Percentiles rank a stretch among this genome's conserved stretches.
phyloP scores from a whole-genome alignment of 2,797 vertebrate species.

The Syngnathus acus region DNA sequence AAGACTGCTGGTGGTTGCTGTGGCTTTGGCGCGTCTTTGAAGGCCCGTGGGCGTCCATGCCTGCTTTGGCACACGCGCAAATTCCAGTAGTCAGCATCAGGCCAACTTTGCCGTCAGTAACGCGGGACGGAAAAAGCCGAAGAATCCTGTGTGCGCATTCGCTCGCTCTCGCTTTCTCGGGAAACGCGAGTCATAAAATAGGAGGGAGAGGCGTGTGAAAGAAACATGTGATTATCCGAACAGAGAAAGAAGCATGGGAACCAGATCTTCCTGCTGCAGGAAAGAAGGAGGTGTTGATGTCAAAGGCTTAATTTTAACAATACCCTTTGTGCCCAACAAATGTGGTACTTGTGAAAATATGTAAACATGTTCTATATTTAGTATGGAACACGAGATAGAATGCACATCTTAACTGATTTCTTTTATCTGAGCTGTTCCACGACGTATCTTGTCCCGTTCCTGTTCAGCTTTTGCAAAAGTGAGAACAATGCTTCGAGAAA shows the following conservation, averaged over 20 bases:
- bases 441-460: no score
- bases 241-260: constrained; percentile 37
- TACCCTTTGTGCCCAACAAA: constrained; percentile 3
- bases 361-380: background rate
- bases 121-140: constrained; percentile 35
- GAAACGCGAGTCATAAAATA: constrained; percentile 31
- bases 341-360: background rate
- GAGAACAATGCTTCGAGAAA: background rate
- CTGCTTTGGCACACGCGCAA: constrained; percentile 57
- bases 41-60: constrained; percentile 61
- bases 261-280: constrained; percentile 28
- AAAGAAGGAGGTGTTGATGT: constrained; percentile 1
- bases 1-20: constrained; percentile 63
- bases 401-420: background rate
- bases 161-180: constrained; percentile 19
- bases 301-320: background rate
- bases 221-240: constrained; percentile 44
- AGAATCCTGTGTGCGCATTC: constrained; percentile 38
- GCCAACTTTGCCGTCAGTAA: constrained; percentile 34
- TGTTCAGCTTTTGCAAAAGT: background rate
- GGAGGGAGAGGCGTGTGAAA: constrained; percentile 44
- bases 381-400: background rate
- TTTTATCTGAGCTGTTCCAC: background rate
- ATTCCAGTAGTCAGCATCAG: constrained; percentile 67
- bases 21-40: constrained; percentile 60